Conservation (phyloP, 1,140 invertebrate genomes). For the Grapholita molesta region DNA sequence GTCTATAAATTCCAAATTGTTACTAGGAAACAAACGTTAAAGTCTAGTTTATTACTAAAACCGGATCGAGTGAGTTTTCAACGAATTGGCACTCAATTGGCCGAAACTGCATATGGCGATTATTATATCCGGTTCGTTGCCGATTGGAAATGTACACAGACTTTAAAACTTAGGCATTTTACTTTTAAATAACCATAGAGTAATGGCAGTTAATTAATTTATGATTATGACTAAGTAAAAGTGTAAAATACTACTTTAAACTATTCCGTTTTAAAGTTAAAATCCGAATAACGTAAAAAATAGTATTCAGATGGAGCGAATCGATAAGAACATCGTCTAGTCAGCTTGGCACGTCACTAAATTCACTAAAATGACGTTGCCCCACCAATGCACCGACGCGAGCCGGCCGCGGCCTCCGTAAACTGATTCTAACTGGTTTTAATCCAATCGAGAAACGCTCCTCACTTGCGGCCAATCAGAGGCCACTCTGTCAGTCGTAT, state of each 20-base stretch:
- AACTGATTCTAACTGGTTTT: conserved; percentile 69
- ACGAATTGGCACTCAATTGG: conserved; percentile 49
- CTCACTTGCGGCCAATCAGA: conserved; percentile 65
- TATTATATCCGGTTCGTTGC: conserved; percentile 51
- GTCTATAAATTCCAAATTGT: neutral
- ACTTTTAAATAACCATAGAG: conserved; percentile 4
- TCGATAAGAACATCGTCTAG: conserved; percentile 42
- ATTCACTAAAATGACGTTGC: conserved; percentile 48
- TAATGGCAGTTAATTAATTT: neutral
- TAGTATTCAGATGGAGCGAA: conserved; percentile 9
- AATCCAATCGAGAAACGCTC: conserved; percentile 59
- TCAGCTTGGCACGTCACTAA: conserved; percentile 46
- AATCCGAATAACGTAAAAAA: neutral
- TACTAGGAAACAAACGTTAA: conserved; percentile 27
- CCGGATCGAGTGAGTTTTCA: conserved; percentile 43
- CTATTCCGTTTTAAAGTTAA: neutral
- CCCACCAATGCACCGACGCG: conserved; percentile 50
- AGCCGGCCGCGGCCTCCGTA: conserved; percentile 58
- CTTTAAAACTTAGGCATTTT: conserved; percentile 21
- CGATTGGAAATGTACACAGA: conserved; percentile 29
- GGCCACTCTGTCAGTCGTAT: conserved; percentile 55
- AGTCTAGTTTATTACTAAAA: conserved; percentile 35
- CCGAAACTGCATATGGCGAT: conserved; percentile 45
- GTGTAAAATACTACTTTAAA: neutral
- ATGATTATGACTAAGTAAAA: neutral